Conservation (phyloP, 23 tunicate genomes). For the Diplosoma virens region DNA sequence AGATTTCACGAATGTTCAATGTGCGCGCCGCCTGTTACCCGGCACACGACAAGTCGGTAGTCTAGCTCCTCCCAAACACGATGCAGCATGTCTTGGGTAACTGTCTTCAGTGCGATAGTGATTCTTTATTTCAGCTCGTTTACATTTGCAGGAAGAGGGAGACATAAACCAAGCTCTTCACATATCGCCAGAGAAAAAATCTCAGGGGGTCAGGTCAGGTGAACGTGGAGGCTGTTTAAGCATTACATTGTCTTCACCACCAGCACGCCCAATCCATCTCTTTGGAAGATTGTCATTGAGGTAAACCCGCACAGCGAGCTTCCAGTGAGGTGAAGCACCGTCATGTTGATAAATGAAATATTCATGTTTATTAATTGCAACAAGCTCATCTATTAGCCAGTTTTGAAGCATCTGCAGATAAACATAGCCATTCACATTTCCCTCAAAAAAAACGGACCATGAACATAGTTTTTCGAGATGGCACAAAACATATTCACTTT, state of each 20-base stretch:
- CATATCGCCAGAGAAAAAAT: not conserved
- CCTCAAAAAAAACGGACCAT: conserved; percentile 6
- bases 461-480: conserved; percentile 15
- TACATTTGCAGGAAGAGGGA: conserved; percentile 15
- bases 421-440: conserved; percentile 11
- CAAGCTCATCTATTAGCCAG: conserved; percentile 19
- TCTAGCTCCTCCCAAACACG: conserved; percentile 27
- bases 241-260: conserved; percentile 22
- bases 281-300: conserved; percentile 12
- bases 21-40: conserved; percentile 15
- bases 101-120: conserved; percentile 19
- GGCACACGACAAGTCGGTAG: conserved; percentile 27
- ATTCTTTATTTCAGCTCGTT: conserved; percentile 8
- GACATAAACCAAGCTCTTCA: not conserved
- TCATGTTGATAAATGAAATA: conserved; percentile 14
- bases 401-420: conserved; percentile 19
- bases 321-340: conserved; percentile 14
- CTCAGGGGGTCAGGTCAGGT: too few relatives aligned
- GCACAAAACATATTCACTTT: conserved; percentile 15
- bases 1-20: conserved; percentile 11
- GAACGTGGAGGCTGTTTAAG: conserved; percentile 20
- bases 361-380: conserved; percentile 20
- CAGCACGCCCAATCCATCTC: conserved; percentile 22
- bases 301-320: not conserved
- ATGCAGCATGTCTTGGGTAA: conserved; percentile 23